Conservation (phyloP, 37 sponge, comb jelly and placozoan species). For the Cliona cf. orientalis region DNA sequence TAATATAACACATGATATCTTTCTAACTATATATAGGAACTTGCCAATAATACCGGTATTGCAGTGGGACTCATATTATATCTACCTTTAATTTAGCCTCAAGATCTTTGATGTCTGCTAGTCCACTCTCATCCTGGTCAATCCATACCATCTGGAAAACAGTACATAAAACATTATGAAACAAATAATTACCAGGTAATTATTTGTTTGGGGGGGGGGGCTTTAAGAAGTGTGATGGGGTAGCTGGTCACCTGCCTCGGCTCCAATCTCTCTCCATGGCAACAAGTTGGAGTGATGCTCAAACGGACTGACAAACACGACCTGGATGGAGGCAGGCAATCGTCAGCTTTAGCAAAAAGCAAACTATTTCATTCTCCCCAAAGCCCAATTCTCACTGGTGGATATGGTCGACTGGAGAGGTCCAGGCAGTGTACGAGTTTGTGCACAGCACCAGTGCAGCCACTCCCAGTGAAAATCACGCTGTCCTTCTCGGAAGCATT, state of each 20-base stretch:
- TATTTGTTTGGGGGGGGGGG: background rate
- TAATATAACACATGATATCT: too few species aligned
- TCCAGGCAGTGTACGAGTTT: slow-evolving; percentile 72
- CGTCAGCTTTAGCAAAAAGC: background rate
- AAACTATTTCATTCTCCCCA: background rate
- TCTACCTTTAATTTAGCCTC: slow-evolving; percentile 69
- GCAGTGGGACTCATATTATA: too few species aligned
- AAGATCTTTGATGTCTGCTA: slow-evolving; percentile 54
- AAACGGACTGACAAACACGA: slow-evolving; percentile 90
- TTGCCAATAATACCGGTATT: too few species aligned
- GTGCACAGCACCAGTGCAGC: slow-evolving; percentile 86
- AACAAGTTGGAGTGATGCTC: slow-evolving; percentile 90
- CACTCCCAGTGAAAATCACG: slow-evolving; percentile 90
- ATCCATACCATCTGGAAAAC: slow-evolving; percentile 62
- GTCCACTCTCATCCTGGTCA: slow-evolving; percentile 35
- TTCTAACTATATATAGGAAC: too few species aligned
- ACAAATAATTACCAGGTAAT: background rate
- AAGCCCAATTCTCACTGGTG: slow-evolving; percentile 6
- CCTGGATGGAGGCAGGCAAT: slow-evolving; percentile 1
- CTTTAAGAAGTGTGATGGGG: background rate
- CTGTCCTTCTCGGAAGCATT: slow-evolving; percentile 88
- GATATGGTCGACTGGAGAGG: slow-evolving; percentile 10
- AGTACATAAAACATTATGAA: background rate
- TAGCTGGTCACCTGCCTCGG: slow-evolving; percentile 46
- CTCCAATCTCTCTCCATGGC: slow-evolving; percentile 87